Base-by-base conservation (phyloP, 2,797 vertebrate genomes). In the Chrosomus eos region DNA sequence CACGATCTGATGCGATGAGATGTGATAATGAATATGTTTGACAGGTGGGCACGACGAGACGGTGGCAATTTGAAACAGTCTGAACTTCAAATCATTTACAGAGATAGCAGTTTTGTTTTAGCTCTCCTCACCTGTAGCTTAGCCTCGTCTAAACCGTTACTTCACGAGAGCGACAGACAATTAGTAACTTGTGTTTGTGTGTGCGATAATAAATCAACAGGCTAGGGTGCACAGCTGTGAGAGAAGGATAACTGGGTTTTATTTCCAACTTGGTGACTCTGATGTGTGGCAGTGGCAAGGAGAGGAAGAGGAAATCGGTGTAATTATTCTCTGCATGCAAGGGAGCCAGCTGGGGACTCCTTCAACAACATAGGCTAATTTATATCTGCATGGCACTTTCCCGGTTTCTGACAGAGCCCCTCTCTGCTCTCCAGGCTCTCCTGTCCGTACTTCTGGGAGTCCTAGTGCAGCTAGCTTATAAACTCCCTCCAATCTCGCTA, bases 341-440 rank as follows among this genome's bases (percentile, higher is more conserved):
- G 83, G 53, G 75, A 84, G 80, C 84, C 89, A 87, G 88, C 89
- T 87, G 87, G 90, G 90, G 86, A 90, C 86, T 77, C 80, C 89
- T 89, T 90, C 86, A 87, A 84, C 84, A 81, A 78, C 84, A 87
- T 73, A 83, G 80, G 78, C 87, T 91, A 89, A 91, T 91, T 90
- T 90, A 89, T 88, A 75, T 88, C 84, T 76, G 85, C 67, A 77
- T 80, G 76, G 82, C 83, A 81, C 85, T 55, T 78, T 85, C 95
- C 91, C 85, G 64, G 68, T 76, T 68, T 76, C 62, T 64, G 76
- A 88, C 88, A 83, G 73, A 73, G 71, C 81, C 87, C 74, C 72
- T 82, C 73, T 82, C 71, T 76, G 53, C 75, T 88, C 76, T 88
- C 71, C 67, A 82, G 88, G 72, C 83, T 87, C 33, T 73, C 55